A percentile compares a stretch with the other conserved stretches of the same genome.
Evolutionary conservation across 2,797 vertebrate species (phyloP).

Genomic region (Silurus aristotelis): DNA sequence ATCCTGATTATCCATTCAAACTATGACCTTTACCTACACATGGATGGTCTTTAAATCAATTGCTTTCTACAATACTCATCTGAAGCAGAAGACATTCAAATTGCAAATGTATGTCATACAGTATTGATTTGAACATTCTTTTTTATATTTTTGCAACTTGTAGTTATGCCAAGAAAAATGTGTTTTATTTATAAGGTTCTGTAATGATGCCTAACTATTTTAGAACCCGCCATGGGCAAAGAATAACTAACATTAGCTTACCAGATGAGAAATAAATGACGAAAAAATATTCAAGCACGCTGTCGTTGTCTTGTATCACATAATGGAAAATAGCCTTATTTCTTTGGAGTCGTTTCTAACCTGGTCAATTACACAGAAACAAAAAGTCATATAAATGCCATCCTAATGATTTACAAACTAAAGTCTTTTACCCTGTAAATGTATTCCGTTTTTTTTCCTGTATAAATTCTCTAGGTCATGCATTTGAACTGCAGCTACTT

Average conservation of each 20-base stretch:
- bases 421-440: conserved; percentile 1
- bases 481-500: conserved; percentile 7
- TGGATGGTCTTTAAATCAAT: not conserved
- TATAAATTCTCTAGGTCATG: conserved; percentile 2
- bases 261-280: conserved; percentile 53
- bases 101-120: not conserved
- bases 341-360: conserved; percentile 36
- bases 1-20: conserved; percentile 17
- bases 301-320: conserved; percentile 47
- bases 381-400: not conserved
- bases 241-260: conserved; percentile 56
- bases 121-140: conserved; percentile 37
- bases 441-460: not conserved
- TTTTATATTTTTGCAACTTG: conserved; percentile 17
- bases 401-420: conserved; percentile 22
- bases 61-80: not conserved
- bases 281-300: conserved; percentile 47
- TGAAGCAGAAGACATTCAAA: not conserved
- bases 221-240: conserved; percentile 51
- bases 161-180: not conserved
- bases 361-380: conserved; percentile 30
- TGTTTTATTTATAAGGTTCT: conserved; percentile 1
- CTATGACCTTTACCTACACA: conserved; percentile 7
- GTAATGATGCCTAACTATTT: conserved; percentile 59
- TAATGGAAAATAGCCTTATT: conserved; percentile 41